Base-by-base conservation (phyloP, 2,888 invertebrate genomes). In the Phrixothrix hirtus region DNA sequence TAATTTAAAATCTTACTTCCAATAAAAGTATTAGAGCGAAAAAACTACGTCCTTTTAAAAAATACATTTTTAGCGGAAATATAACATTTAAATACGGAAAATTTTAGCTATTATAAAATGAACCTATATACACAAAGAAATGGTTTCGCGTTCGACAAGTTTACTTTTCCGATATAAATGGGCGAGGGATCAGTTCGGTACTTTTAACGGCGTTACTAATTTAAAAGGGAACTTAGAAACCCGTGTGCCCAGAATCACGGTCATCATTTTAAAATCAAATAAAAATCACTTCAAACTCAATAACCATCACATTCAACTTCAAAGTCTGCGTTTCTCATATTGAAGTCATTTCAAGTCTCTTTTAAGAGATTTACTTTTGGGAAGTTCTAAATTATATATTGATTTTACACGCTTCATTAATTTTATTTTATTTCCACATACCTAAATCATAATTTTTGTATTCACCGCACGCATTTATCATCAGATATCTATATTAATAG, bases 251-350 rank as follows among this genome's bases (percentile, higher is more conserved):
- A 26, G 32, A 32, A 38, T 47, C 32, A 31, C 37, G 38, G 31
- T 21, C 47, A 38, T 47, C 47, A 47, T 47, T 47, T 47, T 47
- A 39, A 47, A 47, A 47, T 47, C 47, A 47, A 47, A 47, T 47
- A 47, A 47, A 47, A 38, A 47, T 47, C 47, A 26, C 25, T 47
- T 30, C 38, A 39, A 47, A 47, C 38, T 47, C 47, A 39, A 39
- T 47, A 47, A 47, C 37, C 37, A 43, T 43, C 34, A 43, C 34
- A 26, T 31, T 31, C 41, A 21, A 31, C 41, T 41, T 41, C 31
- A 41, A 41, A 41, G 41, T 21, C 17, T 17, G 31, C 41, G 41
- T 31, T 41, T 41, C 41, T 41, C 41, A 41, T 41, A 30, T 31
- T 16, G 10, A n/a, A n/a, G n/a, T n/a, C n/a, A n/a, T n/a, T n/a